Conservation (phyloP, 2,113 vertebrate species). For the Petromus typicus region DNA sequence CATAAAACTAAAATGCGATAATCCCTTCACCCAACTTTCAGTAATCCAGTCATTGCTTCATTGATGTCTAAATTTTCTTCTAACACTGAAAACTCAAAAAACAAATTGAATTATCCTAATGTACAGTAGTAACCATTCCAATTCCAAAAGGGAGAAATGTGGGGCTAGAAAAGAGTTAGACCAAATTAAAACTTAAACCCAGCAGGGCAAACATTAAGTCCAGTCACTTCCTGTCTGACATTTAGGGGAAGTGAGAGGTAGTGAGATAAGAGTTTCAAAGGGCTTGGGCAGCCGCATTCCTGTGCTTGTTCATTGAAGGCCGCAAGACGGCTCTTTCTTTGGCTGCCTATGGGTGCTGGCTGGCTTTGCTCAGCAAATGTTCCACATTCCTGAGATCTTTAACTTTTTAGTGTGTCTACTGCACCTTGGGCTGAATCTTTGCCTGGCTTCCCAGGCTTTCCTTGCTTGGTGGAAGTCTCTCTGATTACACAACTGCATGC, state of each 20-base stretch:
- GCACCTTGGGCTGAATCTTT: background rate
- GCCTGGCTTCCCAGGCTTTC: background rate
- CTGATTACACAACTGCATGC: background rate
- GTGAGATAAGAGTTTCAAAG: background rate
- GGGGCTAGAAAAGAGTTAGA: background rate
- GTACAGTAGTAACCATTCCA: background rate
- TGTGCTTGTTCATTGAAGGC: background rate
- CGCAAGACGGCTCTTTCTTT: background rate
- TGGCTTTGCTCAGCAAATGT: background rate
- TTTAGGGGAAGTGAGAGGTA: background rate
- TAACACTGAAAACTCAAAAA: background rate
- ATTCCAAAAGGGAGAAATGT: background rate
- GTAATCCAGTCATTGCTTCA: background rate
- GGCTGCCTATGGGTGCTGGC: background rate
- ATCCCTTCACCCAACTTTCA: background rate
- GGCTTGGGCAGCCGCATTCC: background rate
- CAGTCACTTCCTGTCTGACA: background rate
- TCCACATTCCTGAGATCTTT: background rate
- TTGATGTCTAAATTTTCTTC: background rate
- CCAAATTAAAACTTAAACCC: background rate
- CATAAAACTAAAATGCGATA: background rate
- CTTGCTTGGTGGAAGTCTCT: background rate
- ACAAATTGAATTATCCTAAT: background rate
- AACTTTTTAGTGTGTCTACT: background rate
- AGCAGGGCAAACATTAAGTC: background rate